Conservation (phyloP, 1,140 invertebrate species). For the Scaptomyza pallida region DNA sequence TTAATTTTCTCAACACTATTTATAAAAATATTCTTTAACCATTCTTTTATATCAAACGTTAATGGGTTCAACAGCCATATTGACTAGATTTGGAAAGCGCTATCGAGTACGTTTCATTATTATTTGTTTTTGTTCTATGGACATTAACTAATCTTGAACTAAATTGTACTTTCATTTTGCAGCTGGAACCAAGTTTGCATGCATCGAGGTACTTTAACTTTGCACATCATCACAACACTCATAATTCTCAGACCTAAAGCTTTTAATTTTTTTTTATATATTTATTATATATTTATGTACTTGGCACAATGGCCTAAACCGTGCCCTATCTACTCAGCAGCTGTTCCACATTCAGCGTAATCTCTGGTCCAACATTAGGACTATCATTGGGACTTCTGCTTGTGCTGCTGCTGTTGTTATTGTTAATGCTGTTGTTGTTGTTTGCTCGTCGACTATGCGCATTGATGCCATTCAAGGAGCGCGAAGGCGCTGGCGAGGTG, state of each 20-base stretch:
- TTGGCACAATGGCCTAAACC: constrained; percentile 61
- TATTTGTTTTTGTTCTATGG: constrained; percentile 20
- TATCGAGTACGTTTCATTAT: constrained; percentile 2
- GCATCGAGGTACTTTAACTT: constrained; percentile 75
- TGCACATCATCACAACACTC: constrained; percentile 67
- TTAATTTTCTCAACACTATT: no score
- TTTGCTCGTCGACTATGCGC: constrained; percentile 36
- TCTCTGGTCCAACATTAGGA: constrained; percentile 48
- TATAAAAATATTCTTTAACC: no score
- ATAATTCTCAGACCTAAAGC: constrained; percentile 61
- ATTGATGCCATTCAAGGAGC: constrained; percentile 63
- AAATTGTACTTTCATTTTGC: constrained; percentile 77
- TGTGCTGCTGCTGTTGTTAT: constrained; percentile 28
- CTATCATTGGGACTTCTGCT: constrained; percentile 12
- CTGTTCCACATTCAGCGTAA: constrained; percentile 75
- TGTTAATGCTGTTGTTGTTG: constrained; percentile 44
- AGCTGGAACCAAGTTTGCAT: constrained; percentile 70
- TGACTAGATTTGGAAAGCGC: constrained; percentile 14
- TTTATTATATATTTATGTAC: background rate
- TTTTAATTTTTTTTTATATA: constrained; percentile 24
- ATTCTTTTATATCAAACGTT: background rate
- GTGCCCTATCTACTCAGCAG: constrained; percentile 81
- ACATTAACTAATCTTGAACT: constrained; percentile 56
- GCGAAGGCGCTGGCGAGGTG: constrained; percentile 72
- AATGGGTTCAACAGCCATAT: constrained; percentile 13